phyloP scores from a whole-genome alignment of 2,888 invertebrate genomes.

The Tricholauxania praeusta region DNA sequence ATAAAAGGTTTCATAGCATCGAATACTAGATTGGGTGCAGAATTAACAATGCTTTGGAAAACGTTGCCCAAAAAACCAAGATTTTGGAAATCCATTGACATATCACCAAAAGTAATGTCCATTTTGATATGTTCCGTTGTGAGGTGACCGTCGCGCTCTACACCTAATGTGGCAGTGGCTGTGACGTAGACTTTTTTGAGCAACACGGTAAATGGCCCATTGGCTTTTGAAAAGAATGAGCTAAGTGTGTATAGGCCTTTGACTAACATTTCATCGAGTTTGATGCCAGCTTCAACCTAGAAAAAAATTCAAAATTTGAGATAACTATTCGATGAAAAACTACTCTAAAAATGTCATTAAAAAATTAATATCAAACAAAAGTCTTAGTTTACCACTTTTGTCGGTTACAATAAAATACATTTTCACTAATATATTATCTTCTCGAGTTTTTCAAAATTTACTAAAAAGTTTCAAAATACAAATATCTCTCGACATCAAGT shows the following conservation, averaged over 20 bases:
- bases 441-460: no score
- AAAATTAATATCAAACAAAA: no score
- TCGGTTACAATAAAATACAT: not conserved
- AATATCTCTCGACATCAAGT: no score
- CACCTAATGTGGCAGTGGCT: constrained; percentile 78
- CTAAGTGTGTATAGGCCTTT: constrained; percentile 81
- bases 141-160: constrained; percentile 80
- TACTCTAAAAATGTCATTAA: no score
- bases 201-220: constrained; percentile 83
- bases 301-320: constrained; percentile 41
- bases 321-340: no score
- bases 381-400: no score
- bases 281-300: constrained; percentile 79
- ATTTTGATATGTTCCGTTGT: constrained; percentile 83
- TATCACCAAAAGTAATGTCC: constrained; percentile 81
- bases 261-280: constrained; percentile 78
- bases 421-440: not conserved
- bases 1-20: constrained; percentile 90
- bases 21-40: constrained; percentile 84
- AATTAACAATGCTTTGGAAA: constrained; percentile 82
- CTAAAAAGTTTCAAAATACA: no score
- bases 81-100: constrained; percentile 85
- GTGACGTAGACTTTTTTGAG: constrained; percentile 78
- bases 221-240: constrained; percentile 77
- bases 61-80: constrained; percentile 79